A percentile compares a stretch with the other conserved stretches of the same genome.
Conservation (phyloP, 1,140 invertebrate species). For the Ephestia elutella region DNA sequence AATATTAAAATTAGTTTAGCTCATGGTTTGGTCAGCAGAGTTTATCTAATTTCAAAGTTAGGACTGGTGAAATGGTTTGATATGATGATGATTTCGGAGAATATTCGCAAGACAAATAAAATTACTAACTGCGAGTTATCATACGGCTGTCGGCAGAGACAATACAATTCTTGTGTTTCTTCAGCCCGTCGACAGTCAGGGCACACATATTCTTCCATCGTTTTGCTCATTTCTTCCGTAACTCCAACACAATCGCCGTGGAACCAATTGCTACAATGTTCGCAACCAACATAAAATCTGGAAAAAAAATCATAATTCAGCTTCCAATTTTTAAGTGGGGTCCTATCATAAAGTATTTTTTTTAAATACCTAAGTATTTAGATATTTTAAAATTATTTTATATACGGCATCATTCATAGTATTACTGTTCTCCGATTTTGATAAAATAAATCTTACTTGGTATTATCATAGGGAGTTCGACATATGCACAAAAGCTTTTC, state of each 20-base stretch:
- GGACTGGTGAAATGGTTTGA: too few species aligned
- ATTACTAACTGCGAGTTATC: slow-evolving; percentile 94
- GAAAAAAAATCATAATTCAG: slow-evolving; percentile 13
- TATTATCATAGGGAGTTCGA: slow-evolving; percentile 95
- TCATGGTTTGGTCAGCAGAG: too few species aligned
- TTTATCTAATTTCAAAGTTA: too few species aligned
- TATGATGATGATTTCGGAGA: too few species aligned
- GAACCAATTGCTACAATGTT: slow-evolving; percentile 98
- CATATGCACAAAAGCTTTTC: slow-evolving; percentile 95
- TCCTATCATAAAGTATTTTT: too few species aligned
- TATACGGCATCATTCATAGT: too few species aligned
- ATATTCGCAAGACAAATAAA: background rate
- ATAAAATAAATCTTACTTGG: slow-evolving; percentile 81
- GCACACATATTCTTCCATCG: slow-evolving; percentile 92
- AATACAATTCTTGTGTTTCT: slow-evolving; percentile 95
- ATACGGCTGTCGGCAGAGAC: slow-evolving; percentile 96
- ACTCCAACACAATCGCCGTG: slow-evolving; percentile 97
- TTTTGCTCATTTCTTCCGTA: slow-evolving; percentile 93
- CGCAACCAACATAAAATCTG: slow-evolving; percentile 98
- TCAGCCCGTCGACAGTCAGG: slow-evolving; percentile 88
- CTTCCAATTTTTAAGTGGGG: too few species aligned
- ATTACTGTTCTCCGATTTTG: too few species aligned
- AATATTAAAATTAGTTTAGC: too few species aligned
- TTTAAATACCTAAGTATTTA: too few species aligned
- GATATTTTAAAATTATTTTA: too few species aligned